Evolutionary conservation across 2,888 invertebrate genomes (phyloP), one percentile per base, ranked within the genome.

Genomic region (Slavum lentiscoides): DNA sequence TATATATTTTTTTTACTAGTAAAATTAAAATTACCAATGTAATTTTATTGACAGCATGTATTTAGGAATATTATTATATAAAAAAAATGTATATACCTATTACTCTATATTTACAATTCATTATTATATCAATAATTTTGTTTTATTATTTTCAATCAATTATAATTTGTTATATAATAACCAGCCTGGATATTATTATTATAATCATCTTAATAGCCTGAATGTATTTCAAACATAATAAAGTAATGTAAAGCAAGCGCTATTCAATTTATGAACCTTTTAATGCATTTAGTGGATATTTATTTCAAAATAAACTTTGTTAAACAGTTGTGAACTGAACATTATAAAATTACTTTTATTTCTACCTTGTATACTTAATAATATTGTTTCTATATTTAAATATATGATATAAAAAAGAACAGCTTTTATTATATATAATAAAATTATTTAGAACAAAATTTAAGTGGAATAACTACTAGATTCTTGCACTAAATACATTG

Each of bases 1-100:
- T 61, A 30, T 74, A 30, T 74, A 23, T 55, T 74, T 11, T 66
- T 53, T 66, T 19, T 30, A 30, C 30, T 4, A 30, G 4, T 30
- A 30, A 49, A 74, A 19, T 49, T 49, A 19, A 55, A 69, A 17
- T 55, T 37, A 55, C 37, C 66, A 19, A 55, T 74, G n/a, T 74
- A 30, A 55, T 55, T 74, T 55, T 66, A 55, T 37, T 17, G 11
- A 74, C 15, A 66, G 7, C 21, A 15, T 21, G n/a, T 7, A 58
- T 59, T 58, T 58, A 58, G 15, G 37, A 37, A 15, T 59, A 37
- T 58, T 37, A 70, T 58, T 37, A 49, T 68, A 17, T 30, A 30
- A 2, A 68, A 23, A 21, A 49, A 49, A 11, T 49, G 23, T 68
- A n/a, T 49, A 13, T 49, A 49, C 49, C 21, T 67, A 67, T 67